Evolutionary conservation across 2,113 vertebrate genomes (phyloP), one percentile per base, ranked within the genome.

Genomic region (Formicarius rufipectus): DNA sequence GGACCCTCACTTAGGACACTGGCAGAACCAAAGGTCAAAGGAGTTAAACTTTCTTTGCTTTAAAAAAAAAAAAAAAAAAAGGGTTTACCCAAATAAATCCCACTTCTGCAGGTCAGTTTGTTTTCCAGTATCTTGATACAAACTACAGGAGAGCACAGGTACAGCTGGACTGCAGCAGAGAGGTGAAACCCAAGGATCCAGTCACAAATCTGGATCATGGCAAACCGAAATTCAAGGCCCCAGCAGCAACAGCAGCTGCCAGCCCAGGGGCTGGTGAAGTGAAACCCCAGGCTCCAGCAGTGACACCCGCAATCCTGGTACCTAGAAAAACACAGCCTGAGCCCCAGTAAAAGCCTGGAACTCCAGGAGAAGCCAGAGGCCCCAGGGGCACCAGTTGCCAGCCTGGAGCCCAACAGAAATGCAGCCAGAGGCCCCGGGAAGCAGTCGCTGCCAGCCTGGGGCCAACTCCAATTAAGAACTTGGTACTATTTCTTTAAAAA

Each of bases 401-500:
- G 80, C 87, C 90, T 85, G 83, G 78, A 95, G 67, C 94, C 91
- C 87, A 69, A 89, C 66, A 93, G 80, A 96, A 95, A 78, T 40
- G 92, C 93, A 96, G 95, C 87, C 10, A 1, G 60, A 91, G 44
- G 30, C 90, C 88, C 66, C 69, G 44, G 74, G 75, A 82, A 84
- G 84, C 80, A 84, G 68, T 3, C 4, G 19, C 89, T 79, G 94
- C 93, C 76, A 82, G 58, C 67, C 94, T 14, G 11, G 53, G 53
- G 78, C 58, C 84, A 87, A 81, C 68, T 86, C 2, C 2, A 78
- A 91, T 94, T 95, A 95, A 94, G 95, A 97, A 94, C 90, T 89
- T 92, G 28, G 84, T 9, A 92, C 94, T 93, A 82, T 87, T 93
- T 96, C 91, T 94, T 95, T 95, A 95, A 95, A 97, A 97, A 98